Percentiles rank a stretch among this genome's conserved stretches.
Evolutionary conservation across 2,797 vertebrate species (phyloP).

Genomic region (Anguilla obscura): DNA sequence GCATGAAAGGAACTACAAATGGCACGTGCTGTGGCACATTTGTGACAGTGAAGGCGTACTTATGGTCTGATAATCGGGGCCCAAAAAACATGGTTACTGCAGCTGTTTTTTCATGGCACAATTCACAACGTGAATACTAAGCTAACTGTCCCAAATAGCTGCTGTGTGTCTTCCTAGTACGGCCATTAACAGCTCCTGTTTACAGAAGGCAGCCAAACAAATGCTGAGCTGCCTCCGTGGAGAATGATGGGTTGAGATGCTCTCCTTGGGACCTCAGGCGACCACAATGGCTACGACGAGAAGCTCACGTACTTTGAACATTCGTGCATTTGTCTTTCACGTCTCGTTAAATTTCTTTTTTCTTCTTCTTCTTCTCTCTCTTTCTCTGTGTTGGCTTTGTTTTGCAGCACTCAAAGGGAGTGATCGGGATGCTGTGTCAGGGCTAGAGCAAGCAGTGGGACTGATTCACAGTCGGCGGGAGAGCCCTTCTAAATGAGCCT

Average conservation of each 20-base stretch:
- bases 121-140: neutral
- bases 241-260: neutral
- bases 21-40: neutral
- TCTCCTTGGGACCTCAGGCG: slow-evolving; percentile 1
- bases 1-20: neutral
- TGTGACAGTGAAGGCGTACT: neutral
- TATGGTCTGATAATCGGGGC: neutral
- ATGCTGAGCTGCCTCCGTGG: neutral
- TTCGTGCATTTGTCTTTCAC: neutral
- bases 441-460: slow-evolving; percentile 72
- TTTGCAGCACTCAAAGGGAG: slow-evolving; percentile 69
- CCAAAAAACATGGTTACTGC: slow-evolving; percentile 7
- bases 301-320: neutral
- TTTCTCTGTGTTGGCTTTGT: slow-evolving; percentile 43
- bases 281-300: slow-evolving; percentile 10
- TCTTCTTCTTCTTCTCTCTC: slow-evolving; percentile 32
- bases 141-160: neutral
- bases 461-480: slow-evolving; percentile 73
- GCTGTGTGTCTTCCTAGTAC: neutral
- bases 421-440: slow-evolving; percentile 76
- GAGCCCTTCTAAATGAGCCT: slow-evolving; percentile 85
- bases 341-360: neutral
- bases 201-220: neutral
- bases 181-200: slow-evolving; percentile 16
- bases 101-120: neutral